Conservation (phyloP, 2,888 invertebrate genomes). For the Polyommatus iphigenia region DNA sequence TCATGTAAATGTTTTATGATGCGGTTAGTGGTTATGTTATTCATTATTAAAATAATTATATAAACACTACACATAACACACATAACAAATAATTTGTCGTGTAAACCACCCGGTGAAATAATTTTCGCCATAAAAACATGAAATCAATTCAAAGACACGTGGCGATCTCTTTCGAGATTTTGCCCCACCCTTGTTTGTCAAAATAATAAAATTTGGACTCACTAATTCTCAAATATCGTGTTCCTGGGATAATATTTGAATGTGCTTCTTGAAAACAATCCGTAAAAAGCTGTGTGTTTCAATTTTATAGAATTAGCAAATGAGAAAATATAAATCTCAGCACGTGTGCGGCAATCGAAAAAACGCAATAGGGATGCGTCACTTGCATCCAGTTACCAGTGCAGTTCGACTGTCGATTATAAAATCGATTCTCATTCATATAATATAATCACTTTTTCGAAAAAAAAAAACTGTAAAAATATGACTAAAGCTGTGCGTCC, state of each 20-base stretch:
- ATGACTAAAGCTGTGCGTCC: no score
- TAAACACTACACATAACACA: not conserved
- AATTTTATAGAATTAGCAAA: slow-evolving; percentile 64
- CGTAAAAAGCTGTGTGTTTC: not conserved
- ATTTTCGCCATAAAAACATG: slow-evolving; percentile 17
- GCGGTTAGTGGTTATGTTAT: not conserved
- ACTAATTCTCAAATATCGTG: slow-evolving; percentile 55
- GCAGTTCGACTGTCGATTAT: not conserved
- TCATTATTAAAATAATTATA: not conserved
- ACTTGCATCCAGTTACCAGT: slow-evolving; percentile 22
- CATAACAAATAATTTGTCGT: not conserved
- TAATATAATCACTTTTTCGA: no score
- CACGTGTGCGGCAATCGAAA: slow-evolving; percentile 79
- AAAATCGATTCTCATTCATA: slow-evolving; percentile 37
- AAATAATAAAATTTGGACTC: slow-evolving; percentile 62
- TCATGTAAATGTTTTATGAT: not conserved
- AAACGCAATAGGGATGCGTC: slow-evolving; percentile 57
- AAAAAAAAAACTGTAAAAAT: no score
- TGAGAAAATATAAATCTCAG: slow-evolving; percentile 76
- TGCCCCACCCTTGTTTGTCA: slow-evolving; percentile 74
- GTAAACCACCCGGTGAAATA: not conserved
- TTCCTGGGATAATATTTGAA: slow-evolving; percentile 55
- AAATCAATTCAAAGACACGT: slow-evolving; percentile 70
- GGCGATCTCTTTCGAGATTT: slow-evolving; percentile 70
- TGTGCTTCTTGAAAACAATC: slow-evolving; percentile 45